Evolutionary conservation across 2,113 vertebrate genomes (phyloP).

Genomic region (Climacteris rufus): DNA sequence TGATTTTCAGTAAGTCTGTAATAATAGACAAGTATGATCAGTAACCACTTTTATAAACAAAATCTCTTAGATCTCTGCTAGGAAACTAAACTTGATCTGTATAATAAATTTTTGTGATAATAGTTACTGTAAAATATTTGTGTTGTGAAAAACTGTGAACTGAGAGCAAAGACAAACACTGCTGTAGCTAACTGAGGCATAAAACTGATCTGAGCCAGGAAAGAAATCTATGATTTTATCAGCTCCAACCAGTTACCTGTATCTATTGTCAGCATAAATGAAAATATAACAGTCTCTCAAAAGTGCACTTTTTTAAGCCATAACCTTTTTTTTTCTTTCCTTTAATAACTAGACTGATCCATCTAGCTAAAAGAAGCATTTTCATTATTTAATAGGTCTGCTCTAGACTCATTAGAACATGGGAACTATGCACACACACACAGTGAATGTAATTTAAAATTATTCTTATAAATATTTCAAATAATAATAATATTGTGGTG

Average conservation of each 20-base stretch:
- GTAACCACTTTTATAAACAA: background rate
- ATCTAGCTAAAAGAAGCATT: background rate
- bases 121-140: background rate
- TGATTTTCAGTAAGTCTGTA: background rate
- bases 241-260: background rate
- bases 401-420: background rate
- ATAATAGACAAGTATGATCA: background rate
- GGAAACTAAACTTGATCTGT: background rate
- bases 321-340: background rate
- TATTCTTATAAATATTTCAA: background rate
- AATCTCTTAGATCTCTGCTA: background rate
- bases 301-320: background rate
- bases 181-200: background rate
- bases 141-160: background rate
- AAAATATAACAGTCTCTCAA: background rate
- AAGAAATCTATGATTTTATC: background rate
- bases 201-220: background rate
- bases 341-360: background rate
- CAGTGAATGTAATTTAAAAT: background rate
- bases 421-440: background rate
- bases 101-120: background rate
- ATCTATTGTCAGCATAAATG: background rate
- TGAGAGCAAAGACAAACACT: background rate
- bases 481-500: background rate
- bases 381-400: background rate